Base-by-base conservation (phyloP, 1,140 invertebrate genomes). In the Lepeophtheirus salmonis region DNA sequence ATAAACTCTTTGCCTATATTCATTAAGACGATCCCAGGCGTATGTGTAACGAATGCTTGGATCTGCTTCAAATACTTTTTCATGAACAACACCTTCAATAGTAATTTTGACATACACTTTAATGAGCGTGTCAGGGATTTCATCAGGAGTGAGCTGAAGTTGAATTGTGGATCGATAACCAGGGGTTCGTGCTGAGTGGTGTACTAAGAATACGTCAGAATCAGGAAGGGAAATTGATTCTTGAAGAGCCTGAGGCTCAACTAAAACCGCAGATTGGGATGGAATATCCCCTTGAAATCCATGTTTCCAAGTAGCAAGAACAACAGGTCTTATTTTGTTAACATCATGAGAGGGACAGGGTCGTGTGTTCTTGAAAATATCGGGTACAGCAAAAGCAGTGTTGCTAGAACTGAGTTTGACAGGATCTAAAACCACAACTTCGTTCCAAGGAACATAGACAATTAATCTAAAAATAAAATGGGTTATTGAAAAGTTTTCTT, bases 1-100 rank as follows among this genome's bases (percentile, higher is more conserved):
- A 49, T 57, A 62, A 48, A 58, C 61, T 49, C 61, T 20, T 23
- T 57, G 61, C 23, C 70, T 67, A 68, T 96, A 97, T n/a, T 94
- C 89, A 69, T 97, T 97, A 1, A 89, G 73, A 62, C 90, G 77
- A 69, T 96, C 92, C 94, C 92, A 97, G 0, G 89, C 83, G 68
- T 92, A 97, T 0, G 89, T 94, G 68, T 90, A 95, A 69, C 91
- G 92, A 51, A 97, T 90, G 6, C 88, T 81, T 1, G 89, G 86
- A 73, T 95, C 89, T 0, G 92, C 91, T 71, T 96, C 91, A 68
- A 97, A 95, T 0, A 79, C 80, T 67, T 89, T 89, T 67, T 94
- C 85, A 66, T 91, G 89, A 0, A 90, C 72, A 50, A 89, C 88
- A 13, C 94, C 94, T 71, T 96, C 89, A 58, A 97, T 90, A 0